These are phyloP conservation scores for Andinoacara biseriatus DNA, from an alignment of 2,113 vertebrate genomes.

Conservation along the genomic window DNA sequence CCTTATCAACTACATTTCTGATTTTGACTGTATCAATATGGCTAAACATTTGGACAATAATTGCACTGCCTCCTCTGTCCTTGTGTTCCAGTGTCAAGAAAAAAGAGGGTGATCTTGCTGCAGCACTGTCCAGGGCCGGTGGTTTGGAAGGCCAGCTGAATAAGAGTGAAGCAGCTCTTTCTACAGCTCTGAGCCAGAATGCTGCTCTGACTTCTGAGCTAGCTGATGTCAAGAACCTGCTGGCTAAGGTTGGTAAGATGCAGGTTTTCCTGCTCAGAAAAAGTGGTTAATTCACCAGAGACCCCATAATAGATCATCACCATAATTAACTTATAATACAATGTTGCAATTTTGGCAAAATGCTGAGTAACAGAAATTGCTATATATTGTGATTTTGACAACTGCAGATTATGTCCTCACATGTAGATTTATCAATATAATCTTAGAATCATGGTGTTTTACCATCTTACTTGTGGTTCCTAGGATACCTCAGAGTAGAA, in stretches of 20 bases:
- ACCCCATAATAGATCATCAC: not conserved
- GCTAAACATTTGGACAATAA: not conserved
- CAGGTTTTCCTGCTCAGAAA: not conserved
- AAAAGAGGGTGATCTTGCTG: conserved; percentile 87
- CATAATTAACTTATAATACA: not conserved
- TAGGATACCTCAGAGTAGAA: no score
- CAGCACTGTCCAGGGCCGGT: conserved; percentile 84
- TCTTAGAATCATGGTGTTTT: no score
- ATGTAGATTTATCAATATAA: not conserved
- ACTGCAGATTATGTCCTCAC: not conserved
- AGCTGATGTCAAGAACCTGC: conserved; percentile 84
- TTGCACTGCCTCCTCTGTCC: not conserved
- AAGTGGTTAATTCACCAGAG: not conserved
- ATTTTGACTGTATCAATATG: not conserved
- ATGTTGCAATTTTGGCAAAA: not conserved
- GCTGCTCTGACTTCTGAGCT: conserved; percentile 83
- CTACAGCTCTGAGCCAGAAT: conserved; percentile 87
- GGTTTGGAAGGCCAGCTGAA: conserved; percentile 89
- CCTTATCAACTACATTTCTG: not conserved
- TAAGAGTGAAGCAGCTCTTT: conserved; percentile 88
- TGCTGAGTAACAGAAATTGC: not conserved
- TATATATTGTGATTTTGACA: not conserved
- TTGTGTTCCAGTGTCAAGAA: conserved; percentile 86
- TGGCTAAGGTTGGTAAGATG: conserved; percentile 85
- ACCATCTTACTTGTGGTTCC: no score